Percentiles rank a stretch among this genome's conserved stretches.
These are phyloP conservation scores for Pristionchus pacificus DNA, from an alignment of 1,140 invertebrate genomes.

Conservation along the genomic window DNA sequence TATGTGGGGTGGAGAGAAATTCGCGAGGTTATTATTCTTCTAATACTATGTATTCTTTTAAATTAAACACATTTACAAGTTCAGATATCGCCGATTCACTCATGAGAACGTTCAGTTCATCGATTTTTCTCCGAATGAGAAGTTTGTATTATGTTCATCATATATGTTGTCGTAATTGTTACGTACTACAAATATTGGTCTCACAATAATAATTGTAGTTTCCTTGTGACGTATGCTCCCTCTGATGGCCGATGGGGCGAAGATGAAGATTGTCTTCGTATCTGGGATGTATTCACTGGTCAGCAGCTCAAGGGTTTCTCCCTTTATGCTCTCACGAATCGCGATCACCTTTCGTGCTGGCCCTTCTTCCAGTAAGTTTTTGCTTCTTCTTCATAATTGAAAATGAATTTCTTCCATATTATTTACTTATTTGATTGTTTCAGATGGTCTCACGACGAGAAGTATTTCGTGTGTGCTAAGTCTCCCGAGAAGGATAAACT, in stretches of 20 bases:
- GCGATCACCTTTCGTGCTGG: conserved; percentile 39
- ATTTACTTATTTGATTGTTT: conserved; percentile 30
- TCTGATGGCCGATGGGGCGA: conserved; percentile 31
- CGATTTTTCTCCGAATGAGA: conserved; percentile 95
- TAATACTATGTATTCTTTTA: too few relatives aligned
- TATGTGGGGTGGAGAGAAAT: conserved; percentile 90
- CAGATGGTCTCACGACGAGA: conserved; percentile 90
- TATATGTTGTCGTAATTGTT: neutral
- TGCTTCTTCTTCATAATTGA: neutral
- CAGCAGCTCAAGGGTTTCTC: conserved; percentile 49
- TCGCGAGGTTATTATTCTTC: too few relatives aligned
- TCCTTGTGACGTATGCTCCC: conserved; percentile 50
- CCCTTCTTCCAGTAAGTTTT: conserved; percentile 29
- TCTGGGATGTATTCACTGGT: conserved; percentile 57
- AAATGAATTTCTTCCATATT: neutral
- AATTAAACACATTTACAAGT: neutral
- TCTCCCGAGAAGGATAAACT: conserved; percentile 57
- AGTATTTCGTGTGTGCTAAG: conserved; percentile 82
- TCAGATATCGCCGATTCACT: conserved; percentile 75
- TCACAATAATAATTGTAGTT: conserved; percentile 28
- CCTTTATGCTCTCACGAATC: conserved; percentile 27
- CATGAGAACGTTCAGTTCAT: conserved; percentile 88
- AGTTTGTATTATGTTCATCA: conserved; percentile 60
- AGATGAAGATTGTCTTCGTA: conserved; percentile 44
- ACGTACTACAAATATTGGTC: neutral